These are phyloP conservation scores for Irena cyanogastra DNA, from an alignment of 2,113 vertebrate genomes.

Conservation along the genomic window DNA sequence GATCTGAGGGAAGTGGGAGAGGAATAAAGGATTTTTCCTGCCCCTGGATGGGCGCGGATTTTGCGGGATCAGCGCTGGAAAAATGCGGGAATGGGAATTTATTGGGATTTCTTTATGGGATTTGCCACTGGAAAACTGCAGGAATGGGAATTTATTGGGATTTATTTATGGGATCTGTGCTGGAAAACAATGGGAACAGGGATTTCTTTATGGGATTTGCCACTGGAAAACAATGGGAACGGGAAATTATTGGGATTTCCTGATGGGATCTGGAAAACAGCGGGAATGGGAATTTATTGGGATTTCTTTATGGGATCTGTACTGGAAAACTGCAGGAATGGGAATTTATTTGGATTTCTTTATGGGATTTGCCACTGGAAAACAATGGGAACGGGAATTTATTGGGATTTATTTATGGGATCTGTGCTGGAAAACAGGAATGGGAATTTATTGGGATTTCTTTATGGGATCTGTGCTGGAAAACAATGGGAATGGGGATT, in stretches of 20 bases:
- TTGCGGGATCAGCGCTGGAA: neutral
- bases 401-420: neutral
- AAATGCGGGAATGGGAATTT: rapidly evolving
- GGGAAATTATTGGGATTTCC: neutral
- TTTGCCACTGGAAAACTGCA: neutral
- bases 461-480: neutral
- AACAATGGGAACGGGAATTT: neutral
- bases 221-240: neutral
- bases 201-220: neutral
- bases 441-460: neutral
- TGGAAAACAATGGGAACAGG: neutral
- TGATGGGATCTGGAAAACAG: neutral
- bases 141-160: neutral
- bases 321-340: neutral
- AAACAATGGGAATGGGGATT: neutral
- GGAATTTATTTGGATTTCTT: neutral
- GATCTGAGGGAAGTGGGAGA: neutral
- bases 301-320: neutral
- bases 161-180: neutral
- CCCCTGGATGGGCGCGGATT: neutral
- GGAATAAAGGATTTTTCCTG: neutral
- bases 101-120: neutral
- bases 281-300: neutral
- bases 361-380: neutral
- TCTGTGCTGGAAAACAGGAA: neutral